A percentile compares a stretch with the other conserved stretches of the same genome.
Conservation (phyloP, 2,797 vertebrate species). For the Discoglossus pictus region DNA sequence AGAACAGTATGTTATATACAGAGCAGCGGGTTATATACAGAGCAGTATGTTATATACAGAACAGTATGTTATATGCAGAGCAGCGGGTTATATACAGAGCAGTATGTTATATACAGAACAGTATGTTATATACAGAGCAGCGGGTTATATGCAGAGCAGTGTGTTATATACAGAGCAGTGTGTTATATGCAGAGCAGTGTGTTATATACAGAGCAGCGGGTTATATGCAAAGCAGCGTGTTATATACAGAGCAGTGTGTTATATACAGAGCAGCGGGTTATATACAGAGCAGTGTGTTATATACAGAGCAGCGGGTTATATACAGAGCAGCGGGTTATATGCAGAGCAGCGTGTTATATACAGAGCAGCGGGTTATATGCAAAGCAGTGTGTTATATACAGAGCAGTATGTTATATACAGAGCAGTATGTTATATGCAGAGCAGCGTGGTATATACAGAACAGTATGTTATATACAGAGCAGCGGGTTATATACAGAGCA, state of each 20-base stretch:
- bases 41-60: neutral
- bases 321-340: neutral
- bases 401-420: too few species aligned
- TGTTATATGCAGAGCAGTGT: too few species aligned
- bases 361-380: too few species aligned
- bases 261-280: neutral
- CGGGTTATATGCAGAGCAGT: too few species aligned
- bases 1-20: neutral
- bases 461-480: neutral
- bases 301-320: neutral
- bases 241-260: neutral
- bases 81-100: neutral
- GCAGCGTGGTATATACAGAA: neutral
- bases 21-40: neutral
- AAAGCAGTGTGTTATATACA: too few species aligned
- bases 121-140: too few species aligned
- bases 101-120: neutral
- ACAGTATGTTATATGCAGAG: neutral
- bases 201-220: too few species aligned
- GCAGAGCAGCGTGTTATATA: slow-evolving; percentile 3
- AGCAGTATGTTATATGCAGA: too few species aligned
- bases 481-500: slow-evolving; percentile 1
- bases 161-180: too few species aligned
- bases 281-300: neutral
- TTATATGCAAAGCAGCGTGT: neutral